Evolutionary conservation across 2,113 vertebrate species (phyloP), one percentile per base, ranked within the genome.

Genomic region (Plecotus auritus): DNA sequence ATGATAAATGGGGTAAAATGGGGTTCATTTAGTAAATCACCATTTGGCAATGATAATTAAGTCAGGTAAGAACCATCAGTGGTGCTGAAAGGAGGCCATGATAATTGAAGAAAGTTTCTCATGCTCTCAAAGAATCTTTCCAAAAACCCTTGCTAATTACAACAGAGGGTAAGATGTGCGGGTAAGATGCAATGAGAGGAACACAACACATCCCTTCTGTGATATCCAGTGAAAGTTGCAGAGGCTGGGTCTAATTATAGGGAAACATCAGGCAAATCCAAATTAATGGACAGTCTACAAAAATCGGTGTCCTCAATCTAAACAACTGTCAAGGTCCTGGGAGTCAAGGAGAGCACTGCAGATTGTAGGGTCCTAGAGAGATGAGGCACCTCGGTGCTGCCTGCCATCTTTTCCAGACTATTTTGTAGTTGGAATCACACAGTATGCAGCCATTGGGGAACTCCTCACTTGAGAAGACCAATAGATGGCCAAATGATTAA

Each of bases 351-450:
- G 47, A 32, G 16, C 16, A 1, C 10, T 6, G 12, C 54, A 85
- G 67, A 54, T 6, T 42, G 1, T 6, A 47, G 30, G 56, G 49
- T 22, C 23, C 7, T 17, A 64, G 30, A 20, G 7, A 51, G 30
- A 49, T 0, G 17, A 77, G 72, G 17, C 17, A 4, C 20, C 16
- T 16, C 0, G 0, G 35, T 22, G 12, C 40, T 45, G 2, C 23
- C 64, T 7, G 13, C 1, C 26, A 13, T 6, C 47, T 59, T 59
- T 64, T 17, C 4, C 51, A 61, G 26, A 37, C 9, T 9, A 54
- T 61, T 66, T 3, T 5, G 18, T 10, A 16, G 40, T 47, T 78
- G 73, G 35, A 45, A 14, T 23, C 73, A 45, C 1, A 26, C 26
- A 16, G 23, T 35, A 9, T 16, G 7, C 35, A 35, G 47, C 73